phyloP scores from a whole-genome alignment of 2,113 vertebrate species.

The Centrocercus urophasianus region DNA sequence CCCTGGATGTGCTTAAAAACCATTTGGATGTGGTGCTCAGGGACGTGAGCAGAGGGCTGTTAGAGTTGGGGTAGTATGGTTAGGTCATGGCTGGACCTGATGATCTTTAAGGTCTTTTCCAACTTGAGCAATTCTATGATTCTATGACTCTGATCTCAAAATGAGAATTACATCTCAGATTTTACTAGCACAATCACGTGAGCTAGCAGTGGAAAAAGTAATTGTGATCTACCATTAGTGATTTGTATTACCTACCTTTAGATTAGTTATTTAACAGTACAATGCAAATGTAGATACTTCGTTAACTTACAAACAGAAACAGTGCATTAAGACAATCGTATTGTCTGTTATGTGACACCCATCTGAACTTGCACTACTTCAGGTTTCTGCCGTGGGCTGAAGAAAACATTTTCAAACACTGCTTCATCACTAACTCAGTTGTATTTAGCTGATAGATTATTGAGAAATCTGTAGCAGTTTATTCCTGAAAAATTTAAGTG shows the following conservation, averaged over 20 bases:
- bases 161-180: not conserved
- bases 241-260: not conserved
- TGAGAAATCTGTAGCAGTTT: not conserved
- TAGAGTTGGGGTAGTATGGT: too few species aligned
- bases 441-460: not conserved
- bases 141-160: not conserved
- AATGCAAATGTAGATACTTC: not conserved
- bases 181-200: not conserved
- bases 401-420: not conserved
- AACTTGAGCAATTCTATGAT: too few species aligned
- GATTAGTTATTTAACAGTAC: not conserved
- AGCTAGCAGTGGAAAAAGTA: not conserved
- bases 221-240: too few species aligned
- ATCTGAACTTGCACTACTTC: not conserved
- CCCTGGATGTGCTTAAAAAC: too few species aligned
- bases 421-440: not conserved
- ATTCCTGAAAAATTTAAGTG: not conserved
- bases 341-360: not conserved
- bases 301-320: not conserved
- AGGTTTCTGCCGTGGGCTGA: not conserved
- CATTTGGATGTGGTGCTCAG: too few species aligned
- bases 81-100: too few species aligned
- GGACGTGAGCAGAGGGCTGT: too few species aligned
- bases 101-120: too few species aligned
- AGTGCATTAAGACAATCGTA: not conserved